Evolutionary conservation across 2,113 vertebrate genomes (phyloP).

Genomic region (Microcebus murinus): DNA sequence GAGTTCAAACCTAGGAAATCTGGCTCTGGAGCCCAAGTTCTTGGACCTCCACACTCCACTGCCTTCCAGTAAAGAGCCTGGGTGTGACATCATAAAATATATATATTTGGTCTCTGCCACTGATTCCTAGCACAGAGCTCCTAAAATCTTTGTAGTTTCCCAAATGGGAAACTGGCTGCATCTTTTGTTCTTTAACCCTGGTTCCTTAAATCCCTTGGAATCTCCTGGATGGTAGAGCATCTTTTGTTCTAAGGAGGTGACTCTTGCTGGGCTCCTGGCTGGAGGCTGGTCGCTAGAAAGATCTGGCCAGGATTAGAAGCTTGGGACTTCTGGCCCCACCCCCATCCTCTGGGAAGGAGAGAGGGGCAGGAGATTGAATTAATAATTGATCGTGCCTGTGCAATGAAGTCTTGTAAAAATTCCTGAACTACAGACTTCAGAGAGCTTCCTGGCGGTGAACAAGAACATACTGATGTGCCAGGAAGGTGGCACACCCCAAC

Average conservation of each 20-base stretch:
- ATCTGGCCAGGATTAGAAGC: background rate
- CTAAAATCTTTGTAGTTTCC: background rate
- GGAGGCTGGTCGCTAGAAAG: background rate
- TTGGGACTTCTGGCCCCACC: background rate
- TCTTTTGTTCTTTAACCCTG: background rate
- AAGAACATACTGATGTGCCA: background rate
- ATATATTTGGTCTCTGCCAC: background rate
- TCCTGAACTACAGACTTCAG: background rate
- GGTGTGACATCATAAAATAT: background rate
- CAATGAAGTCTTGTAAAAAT: background rate
- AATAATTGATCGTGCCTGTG: background rate
- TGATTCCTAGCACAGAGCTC: background rate
- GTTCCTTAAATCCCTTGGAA: background rate
- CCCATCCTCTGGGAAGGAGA: background rate
- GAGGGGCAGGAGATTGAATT: background rate
- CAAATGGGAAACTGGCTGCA: no score
- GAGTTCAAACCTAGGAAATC: background rate
- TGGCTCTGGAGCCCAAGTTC: background rate
- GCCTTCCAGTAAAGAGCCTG: background rate
- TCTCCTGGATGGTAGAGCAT: background rate
- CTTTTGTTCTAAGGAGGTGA: background rate
- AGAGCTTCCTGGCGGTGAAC: background rate
- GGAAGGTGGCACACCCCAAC: background rate
- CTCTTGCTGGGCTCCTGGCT: background rate
- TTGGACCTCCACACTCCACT: background rate